Conservation (phyloP, 2,888 invertebrate species). For the Adelognathus sp. region DNA sequence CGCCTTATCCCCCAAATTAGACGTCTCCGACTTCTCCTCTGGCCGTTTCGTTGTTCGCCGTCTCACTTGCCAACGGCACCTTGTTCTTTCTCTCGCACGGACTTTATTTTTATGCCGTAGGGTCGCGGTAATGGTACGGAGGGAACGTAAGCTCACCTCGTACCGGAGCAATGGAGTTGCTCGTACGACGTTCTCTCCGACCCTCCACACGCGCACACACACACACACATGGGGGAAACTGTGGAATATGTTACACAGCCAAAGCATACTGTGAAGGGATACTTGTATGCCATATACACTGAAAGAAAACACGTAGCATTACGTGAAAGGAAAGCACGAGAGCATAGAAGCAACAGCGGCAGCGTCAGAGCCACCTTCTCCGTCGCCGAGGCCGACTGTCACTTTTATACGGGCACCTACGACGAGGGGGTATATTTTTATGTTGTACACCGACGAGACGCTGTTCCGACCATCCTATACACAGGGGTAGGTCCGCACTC, state of each 20-base stretch:
- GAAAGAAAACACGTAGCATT: slow-evolving; percentile 24
- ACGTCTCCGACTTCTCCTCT: slow-evolving; percentile 57
- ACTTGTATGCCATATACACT: not conserved
- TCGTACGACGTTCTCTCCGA: slow-evolving; percentile 53
- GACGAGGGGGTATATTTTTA: slow-evolving; percentile 61
- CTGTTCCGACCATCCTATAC: slow-evolving; percentile 6
- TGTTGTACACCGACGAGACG: slow-evolving; percentile 47
- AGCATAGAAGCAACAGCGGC: not conserved
- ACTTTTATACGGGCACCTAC: slow-evolving; percentile 63
- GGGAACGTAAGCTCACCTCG: slow-evolving; percentile 70
- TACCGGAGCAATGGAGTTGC: slow-evolving; percentile 62
- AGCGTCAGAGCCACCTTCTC: slow-evolving; percentile 23
- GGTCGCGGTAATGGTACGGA: slow-evolving; percentile 69
- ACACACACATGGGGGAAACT: slow-evolving; percentile 40
- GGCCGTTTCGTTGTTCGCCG: slow-evolving; percentile 19
- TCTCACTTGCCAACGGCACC: slow-evolving; percentile 11
- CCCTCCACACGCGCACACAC: slow-evolving; percentile 44
- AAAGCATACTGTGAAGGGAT: not conserved
- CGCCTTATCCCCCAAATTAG: slow-evolving; percentile 74
- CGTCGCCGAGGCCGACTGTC: slow-evolving; percentile 57
- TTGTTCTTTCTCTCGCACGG: slow-evolving; percentile 58
- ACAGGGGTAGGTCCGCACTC: slow-evolving; percentile 23
- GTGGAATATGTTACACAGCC: slow-evolving; percentile 36
- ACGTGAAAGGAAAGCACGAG: slow-evolving; percentile 8
- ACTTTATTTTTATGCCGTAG: slow-evolving; percentile 70